Evolutionary conservation across 1,140 invertebrate genomes (phyloP).

Genomic region (Meloidogyne hapla): DNA sequence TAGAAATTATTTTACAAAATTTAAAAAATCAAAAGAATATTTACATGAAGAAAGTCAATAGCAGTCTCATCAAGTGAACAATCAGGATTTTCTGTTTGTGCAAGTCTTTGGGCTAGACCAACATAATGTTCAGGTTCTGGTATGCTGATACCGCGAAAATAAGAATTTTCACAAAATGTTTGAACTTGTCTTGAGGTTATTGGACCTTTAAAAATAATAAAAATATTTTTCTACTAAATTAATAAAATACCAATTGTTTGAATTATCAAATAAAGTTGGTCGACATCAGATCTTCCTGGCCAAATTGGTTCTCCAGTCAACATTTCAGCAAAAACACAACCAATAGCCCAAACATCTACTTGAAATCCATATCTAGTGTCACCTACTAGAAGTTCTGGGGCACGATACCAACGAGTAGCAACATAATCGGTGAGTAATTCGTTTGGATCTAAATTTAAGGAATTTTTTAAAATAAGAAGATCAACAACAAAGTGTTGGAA

Average conservation of each 20-base stretch:
- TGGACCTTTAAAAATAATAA: slow-evolving; percentile 72
- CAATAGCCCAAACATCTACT: slow-evolving; percentile 91
- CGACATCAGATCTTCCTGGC: slow-evolving; percentile 80
- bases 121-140: slow-evolving; percentile 76
- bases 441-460: slow-evolving; percentile 73
- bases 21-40: slow-evolving; percentile 14
- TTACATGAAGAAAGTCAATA: slow-evolving; percentile 35
- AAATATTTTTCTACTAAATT: not conserved
- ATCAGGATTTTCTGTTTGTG: slow-evolving; percentile 7
- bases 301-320: slow-evolving; percentile 89
- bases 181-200: slow-evolving; percentile 87
- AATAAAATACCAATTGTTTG: slow-evolving; percentile 72
- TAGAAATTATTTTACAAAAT: slow-evolving; percentile 62
- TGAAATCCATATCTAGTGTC: slow-evolving; percentile 94
- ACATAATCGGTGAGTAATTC: slow-evolving; percentile 99
- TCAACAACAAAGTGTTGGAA: no score
- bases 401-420: slow-evolving; percentile 88
- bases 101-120: slow-evolving; percentile 5
- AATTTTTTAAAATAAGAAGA: no score
- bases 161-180: slow-evolving; percentile 91
- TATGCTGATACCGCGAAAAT: slow-evolving; percentile 80
- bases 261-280: slow-evolving; percentile 92
- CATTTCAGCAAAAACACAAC: slow-evolving; percentile 84
- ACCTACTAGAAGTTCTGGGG: slow-evolving; percentile 83
- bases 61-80: slow-evolving; percentile 16